Percentiles rank a stretch among this genome's conserved stretches.
These are phyloP conservation scores for Galerucella pusilla DNA, from an alignment of 2,888 invertebrate genomes.

Conservation along the genomic window DNA sequence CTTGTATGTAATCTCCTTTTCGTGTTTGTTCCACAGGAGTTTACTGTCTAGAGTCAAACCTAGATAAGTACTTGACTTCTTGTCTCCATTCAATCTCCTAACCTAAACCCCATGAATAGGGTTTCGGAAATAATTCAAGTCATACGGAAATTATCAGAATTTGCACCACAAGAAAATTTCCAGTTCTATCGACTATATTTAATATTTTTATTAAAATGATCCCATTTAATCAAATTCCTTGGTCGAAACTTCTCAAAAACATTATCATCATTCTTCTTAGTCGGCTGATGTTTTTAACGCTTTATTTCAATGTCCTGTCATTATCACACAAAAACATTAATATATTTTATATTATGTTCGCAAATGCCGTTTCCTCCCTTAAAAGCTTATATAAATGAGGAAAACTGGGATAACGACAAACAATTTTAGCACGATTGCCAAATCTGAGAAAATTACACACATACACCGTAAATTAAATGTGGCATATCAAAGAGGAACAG, in stretches of 20 bases:
- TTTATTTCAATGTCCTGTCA: constrained; percentile 1
- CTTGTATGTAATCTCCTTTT: no score
- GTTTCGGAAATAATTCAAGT: no score
- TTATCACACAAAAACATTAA: constrained; percentile 25
- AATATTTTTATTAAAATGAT: constrained; percentile 7
- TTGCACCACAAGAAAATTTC: no score
- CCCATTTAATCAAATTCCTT: background rate
- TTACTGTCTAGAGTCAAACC: no score
- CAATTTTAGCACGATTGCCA: background rate
- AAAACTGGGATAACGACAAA: background rate
- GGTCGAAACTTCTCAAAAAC: constrained; percentile 5
- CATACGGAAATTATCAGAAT: no score
- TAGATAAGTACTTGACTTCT: no score
- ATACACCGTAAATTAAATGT: no score
- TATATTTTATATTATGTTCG: constrained; percentile 16
- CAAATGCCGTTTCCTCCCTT: constrained; percentile 16
- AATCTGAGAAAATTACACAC: no score
- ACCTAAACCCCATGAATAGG: no score
- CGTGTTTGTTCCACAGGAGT: no score
- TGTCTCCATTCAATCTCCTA: no score
- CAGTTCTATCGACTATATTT: background rate
- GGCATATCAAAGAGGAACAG: no score
- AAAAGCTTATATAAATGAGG: constrained; percentile 9
- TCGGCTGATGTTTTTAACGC: constrained; percentile 12
- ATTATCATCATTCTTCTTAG: constrained; percentile 6